A percentile compares a stretch with the other conserved stretches of the same genome.
phyloP scores from a whole-genome alignment of 2,797 vertebrate species.

The Okamejei kenojei region DNA sequence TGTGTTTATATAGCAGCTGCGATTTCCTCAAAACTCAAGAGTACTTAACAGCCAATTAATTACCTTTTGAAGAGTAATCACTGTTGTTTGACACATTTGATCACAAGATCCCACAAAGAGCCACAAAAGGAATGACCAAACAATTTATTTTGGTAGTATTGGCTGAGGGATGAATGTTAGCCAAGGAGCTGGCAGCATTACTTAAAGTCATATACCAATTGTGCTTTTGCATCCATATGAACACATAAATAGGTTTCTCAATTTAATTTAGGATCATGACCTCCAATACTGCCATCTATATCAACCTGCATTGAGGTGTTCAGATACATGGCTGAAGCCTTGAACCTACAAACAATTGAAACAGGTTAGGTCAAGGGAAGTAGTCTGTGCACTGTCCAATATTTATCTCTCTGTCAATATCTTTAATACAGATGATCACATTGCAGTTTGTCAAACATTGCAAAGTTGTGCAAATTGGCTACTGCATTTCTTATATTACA shows the following conservation, averaged over 20 bases:
- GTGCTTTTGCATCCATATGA: not conserved
- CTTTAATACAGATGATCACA: not conserved
- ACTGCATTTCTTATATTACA: not conserved
- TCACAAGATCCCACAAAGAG: not conserved
- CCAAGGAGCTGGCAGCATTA: not conserved
- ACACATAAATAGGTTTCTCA: not conserved
- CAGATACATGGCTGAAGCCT: not conserved
- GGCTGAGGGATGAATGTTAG: not conserved
- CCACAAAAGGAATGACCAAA: not conserved
- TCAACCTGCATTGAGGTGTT: not conserved
- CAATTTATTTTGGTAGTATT: not conserved
- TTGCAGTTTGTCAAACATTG: not conserved
- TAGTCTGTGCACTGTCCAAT: not conserved
- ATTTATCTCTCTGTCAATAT: not conserved
- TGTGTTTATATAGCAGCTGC: conserved; percentile 24
- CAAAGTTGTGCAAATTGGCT: not conserved
- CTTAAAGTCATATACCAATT: not conserved
- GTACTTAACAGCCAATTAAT: conserved; percentile 10
- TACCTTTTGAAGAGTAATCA: conserved; percentile 9
- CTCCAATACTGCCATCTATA: not conserved
- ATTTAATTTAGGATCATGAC: not conserved
- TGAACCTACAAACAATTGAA: not conserved
- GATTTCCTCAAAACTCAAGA: conserved; percentile 23
- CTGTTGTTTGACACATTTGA: not conserved
- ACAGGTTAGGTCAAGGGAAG: not conserved